Evolutionary conservation across 2,888 invertebrate species (phyloP).

Genomic region (Volucella bombylans): DNA sequence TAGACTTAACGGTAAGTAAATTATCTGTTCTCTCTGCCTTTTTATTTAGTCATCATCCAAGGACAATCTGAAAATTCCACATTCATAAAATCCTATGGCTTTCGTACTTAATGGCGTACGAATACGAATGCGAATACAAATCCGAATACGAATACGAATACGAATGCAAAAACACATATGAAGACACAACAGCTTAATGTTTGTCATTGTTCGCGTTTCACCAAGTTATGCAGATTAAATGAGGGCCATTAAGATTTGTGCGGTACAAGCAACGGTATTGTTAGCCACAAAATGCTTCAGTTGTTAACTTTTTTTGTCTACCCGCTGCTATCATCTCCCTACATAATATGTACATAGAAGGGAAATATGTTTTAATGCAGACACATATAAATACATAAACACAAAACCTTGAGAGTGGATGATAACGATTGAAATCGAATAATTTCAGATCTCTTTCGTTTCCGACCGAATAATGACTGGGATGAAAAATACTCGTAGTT

Average conservation of each 20-base stretch:
- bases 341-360: too few species aligned
- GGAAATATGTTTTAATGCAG: background rate
- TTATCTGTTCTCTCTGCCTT: background rate
- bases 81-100: conserved; percentile 2
- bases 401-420: background rate
- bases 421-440: conserved; percentile 20
- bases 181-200: conserved; percentile 18
- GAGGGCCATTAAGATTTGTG: conserved; percentile 27
- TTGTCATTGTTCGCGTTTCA: conserved; percentile 36
- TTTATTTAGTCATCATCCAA: conserved; percentile 7
- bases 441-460: conserved; percentile 7
- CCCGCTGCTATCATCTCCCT: too few species aligned
- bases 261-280: conserved; percentile 36
- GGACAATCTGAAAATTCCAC: conserved; percentile 25
- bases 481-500: background rate
- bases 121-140: too few species aligned
- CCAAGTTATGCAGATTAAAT: conserved; percentile 37
- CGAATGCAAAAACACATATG: background rate
- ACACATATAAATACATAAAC: background rate
- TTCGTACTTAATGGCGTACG: conserved; percentile 13
- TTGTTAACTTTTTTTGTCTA: conserved; percentile 1
- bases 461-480: conserved; percentile 17
- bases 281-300: conserved; percentile 11
- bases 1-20: background rate
- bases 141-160: too few species aligned